Evolutionary conservation across 2,113 vertebrate genomes (phyloP).

Genomic region (Diphyllodes magnificus): DNA sequence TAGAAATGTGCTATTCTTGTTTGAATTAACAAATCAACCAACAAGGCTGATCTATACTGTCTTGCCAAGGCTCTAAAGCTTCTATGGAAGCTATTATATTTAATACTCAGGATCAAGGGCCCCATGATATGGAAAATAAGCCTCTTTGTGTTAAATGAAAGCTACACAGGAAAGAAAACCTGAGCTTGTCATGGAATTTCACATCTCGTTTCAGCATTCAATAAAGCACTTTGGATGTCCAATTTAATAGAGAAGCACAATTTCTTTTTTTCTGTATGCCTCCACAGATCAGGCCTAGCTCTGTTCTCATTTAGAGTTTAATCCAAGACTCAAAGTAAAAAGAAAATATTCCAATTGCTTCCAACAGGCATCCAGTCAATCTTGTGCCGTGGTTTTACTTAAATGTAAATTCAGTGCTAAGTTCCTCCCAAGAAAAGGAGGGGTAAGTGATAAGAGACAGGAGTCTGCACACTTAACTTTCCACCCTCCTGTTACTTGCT

Average conservation of each 20-base stretch:
- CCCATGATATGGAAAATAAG: background rate
- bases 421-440: background rate
- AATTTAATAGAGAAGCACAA: background rate
- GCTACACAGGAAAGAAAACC: background rate
- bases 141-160: background rate
- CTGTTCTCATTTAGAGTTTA: background rate
- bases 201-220: background rate
- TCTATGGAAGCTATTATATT: background rate
- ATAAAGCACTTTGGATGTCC: background rate
- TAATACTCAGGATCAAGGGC: background rate
- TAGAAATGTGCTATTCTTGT: slow-evolving; percentile 18
- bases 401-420: background rate
- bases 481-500: background rate
- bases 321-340: background rate
- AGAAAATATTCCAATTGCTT: background rate
- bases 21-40: slow-evolving; percentile 30
- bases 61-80: background rate
- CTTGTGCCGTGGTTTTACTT: background rate
- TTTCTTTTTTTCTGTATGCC: background rate
- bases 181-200: background rate
- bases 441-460: background rate
- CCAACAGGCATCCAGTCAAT: background rate
- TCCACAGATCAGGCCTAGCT: background rate
- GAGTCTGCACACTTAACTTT: background rate
- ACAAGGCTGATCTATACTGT: background rate